These are phyloP conservation scores for Pipistrellus kuhlii DNA, from an alignment of 2,797 vertebrate species.

Conservation along the genomic window DNA sequence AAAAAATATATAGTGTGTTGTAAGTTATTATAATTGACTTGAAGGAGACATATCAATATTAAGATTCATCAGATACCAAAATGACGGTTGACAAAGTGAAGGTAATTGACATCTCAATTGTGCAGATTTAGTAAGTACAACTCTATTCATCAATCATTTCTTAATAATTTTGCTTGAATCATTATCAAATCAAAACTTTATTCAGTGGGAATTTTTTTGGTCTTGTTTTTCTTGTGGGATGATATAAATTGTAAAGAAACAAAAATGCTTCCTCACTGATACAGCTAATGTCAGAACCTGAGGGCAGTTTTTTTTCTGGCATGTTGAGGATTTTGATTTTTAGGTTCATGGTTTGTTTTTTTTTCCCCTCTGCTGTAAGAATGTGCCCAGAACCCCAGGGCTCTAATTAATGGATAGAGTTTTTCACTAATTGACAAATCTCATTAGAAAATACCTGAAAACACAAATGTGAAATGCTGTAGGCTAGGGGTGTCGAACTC, in stretches of 20 bases:
- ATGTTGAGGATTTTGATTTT: not conserved
- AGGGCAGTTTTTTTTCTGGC: not conserved
- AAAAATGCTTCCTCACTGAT: not conserved
- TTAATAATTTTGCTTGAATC: not conserved
- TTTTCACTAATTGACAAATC: not conserved
- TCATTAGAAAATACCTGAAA: not conserved
- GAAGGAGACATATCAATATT: not conserved
- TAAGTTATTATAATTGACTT: not conserved
- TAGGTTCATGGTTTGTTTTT: not conserved
- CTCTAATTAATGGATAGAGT: slow-evolving; percentile 43
- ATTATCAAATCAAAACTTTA: not conserved
- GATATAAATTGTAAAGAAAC: not conserved
- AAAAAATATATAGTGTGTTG: not conserved
- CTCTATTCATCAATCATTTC: not conserved
- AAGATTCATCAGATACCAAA: not conserved
- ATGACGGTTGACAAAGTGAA: not conserved
- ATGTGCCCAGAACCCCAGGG: not conserved
- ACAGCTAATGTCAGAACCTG: not conserved
- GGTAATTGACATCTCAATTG: not conserved
- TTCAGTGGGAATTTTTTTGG: not conserved
- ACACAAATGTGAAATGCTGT: not conserved
- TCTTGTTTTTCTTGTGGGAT: not conserved
- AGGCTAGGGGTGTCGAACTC: too few species aligned
- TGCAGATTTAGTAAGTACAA: not conserved
- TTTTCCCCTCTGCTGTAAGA: not conserved